phyloP scores from a whole-genome alignment of 2,797 vertebrate genomes.

The Steatocranus sp. region DNA sequence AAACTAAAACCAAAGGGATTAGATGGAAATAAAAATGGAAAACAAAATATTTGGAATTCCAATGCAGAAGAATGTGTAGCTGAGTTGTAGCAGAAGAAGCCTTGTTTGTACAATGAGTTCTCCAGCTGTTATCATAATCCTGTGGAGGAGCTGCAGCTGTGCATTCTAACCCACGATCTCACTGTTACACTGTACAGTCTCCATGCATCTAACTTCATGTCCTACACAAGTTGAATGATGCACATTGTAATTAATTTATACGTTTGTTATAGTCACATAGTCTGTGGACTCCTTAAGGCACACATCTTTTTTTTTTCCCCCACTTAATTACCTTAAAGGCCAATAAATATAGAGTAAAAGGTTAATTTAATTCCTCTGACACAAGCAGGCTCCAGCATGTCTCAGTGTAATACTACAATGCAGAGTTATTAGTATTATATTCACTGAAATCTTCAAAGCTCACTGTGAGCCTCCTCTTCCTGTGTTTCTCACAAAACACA shows the following conservation, averaged over 20 bases:
- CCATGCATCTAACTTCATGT: background rate
- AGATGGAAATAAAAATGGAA: background rate
- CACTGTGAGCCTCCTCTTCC: background rate
- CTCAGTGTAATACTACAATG: background rate
- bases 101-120: background rate
- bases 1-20: background rate
- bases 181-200: background rate
- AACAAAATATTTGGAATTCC: background rate
- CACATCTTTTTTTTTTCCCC: fast-evolving
- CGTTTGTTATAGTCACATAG: background rate
- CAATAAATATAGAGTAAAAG: background rate
- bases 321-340: background rate
- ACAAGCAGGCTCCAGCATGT: background rate
- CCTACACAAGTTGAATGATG: background rate
- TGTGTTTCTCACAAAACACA: background rate
- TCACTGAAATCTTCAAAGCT: background rate
- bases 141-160: background rate
- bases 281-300: background rate
- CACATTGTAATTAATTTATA: background rate
- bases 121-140: background rate
- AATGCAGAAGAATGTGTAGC: background rate
- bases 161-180: background rate
- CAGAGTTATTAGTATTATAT: background rate
- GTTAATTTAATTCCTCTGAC: background rate
- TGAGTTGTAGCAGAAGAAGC: background rate